Conservation (phyloP, 1,140 invertebrate genomes). For the Cyrtorhinus lividipennis region DNA sequence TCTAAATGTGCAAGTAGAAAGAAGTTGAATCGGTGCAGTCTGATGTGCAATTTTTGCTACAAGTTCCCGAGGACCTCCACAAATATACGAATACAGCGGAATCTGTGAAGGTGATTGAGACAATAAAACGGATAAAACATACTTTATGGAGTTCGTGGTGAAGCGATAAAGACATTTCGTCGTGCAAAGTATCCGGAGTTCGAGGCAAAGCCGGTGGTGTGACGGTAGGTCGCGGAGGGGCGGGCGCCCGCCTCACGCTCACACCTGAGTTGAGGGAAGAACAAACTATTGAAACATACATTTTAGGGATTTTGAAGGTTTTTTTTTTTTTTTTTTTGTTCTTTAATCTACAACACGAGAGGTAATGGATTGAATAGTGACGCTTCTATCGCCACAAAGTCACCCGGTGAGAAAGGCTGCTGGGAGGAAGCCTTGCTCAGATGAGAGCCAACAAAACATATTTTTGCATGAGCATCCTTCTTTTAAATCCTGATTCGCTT, state of each 20-base stretch:
- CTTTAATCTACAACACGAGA: not conserved
- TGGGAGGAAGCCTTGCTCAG: no score
- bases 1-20: no score
- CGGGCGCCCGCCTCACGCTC: conserved; percentile 32
- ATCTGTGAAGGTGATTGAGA: not conserved
- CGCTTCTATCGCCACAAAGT: no score
- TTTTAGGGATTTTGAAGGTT: not conserved
- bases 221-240: conserved; percentile 36
- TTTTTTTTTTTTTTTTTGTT: no score
- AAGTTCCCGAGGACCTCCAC: no score
- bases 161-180: conserved; percentile 5
- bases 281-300: not conserved
- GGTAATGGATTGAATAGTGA: not conserved
- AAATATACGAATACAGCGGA: no score
- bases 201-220: conserved; percentile 38
- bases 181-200: conserved; percentile 29
- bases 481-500: no score
- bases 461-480: no score
- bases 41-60: no score
- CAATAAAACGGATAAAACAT: not conserved
- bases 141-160: not conserved
- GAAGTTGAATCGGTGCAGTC: no score
- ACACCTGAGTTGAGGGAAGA: conserved; percentile 12
- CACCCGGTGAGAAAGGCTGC: no score
- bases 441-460: no score